Evolutionary conservation across 2,888 invertebrate genomes (phyloP).

Genomic region (Hydraecia micacea): DNA sequence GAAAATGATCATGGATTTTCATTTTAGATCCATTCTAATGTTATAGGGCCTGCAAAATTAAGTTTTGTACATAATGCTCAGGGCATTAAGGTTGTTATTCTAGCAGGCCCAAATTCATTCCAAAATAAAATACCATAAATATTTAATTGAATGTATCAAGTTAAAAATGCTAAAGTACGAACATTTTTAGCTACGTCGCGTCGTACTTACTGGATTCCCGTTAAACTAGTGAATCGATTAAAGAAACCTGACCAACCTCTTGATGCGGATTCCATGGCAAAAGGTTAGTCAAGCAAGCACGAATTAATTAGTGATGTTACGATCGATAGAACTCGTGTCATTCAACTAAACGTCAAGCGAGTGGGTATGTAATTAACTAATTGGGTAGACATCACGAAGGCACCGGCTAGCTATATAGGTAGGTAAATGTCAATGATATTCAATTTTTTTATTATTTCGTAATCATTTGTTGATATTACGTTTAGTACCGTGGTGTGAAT

Average conservation of each 20-base stretch:
- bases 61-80: background rate
- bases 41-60: background rate
- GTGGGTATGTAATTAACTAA: constrained; percentile 2
- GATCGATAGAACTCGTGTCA: constrained; percentile 29
- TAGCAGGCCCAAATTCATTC: background rate
- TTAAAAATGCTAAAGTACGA: constrained; percentile 22
- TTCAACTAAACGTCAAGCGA: constrained; percentile 27
- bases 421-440: constrained; percentile 33
- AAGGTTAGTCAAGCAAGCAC: constrained; percentile 47
- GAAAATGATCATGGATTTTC: background rate
- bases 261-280: constrained; percentile 35
- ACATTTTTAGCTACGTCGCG: background rate
- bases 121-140: background rate
- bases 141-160: background rate
- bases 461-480: background rate
- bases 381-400: background rate
- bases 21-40: background rate
- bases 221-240: constrained; percentile 41
- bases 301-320: constrained; percentile 53
- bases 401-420: background rate
- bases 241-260: constrained; percentile 38
- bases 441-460: background rate
- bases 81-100: background rate
- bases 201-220: constrained; percentile 15
- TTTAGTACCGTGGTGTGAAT: background rate